Percentiles rank a stretch among this genome's conserved stretches.
Evolutionary conservation across 2,888 invertebrate species (phyloP).

Genomic region (Scaptomyza flava): DNA sequence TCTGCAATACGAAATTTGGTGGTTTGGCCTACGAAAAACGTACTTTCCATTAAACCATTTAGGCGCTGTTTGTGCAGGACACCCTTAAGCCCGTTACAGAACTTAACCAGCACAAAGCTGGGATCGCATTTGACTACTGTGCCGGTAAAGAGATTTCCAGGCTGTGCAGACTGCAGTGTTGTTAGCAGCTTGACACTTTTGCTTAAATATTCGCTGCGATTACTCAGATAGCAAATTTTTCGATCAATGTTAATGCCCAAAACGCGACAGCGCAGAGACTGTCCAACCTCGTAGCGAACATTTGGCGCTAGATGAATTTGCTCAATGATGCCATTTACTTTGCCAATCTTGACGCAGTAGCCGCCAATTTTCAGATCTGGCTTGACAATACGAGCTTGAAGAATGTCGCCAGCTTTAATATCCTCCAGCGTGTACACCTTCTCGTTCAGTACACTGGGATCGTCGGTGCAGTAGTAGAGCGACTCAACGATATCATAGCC

Average conservation of each 20-base stretch:
- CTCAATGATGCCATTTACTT: constrained; percentile 86
- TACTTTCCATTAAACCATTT: constrained; percentile 55
- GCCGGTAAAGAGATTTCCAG: constrained; percentile 84
- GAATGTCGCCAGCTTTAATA: constrained; percentile 86
- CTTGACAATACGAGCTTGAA: constrained; percentile 85
- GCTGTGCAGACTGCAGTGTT: constrained; percentile 85
- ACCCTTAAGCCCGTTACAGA: constrained; percentile 84
- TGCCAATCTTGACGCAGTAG: constrained; percentile 85
- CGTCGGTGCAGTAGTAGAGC: constrained; percentile 89
- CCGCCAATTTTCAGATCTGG: constrained; percentile 85
- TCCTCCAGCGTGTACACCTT: constrained; percentile 86
- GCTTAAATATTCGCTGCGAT: constrained; percentile 88
- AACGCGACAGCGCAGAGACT: constrained; percentile 87
- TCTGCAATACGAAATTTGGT: constrained; percentile 78
- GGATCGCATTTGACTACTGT: constrained; percentile 80
- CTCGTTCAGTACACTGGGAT: constrained; percentile 86
- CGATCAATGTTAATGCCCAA: constrained; percentile 85
- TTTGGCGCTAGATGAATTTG: constrained; percentile 85
- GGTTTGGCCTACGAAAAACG: constrained; percentile 81
- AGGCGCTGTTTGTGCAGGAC: constrained; percentile 78
- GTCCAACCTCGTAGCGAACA: constrained; percentile 86
- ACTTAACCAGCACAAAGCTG: constrained; percentile 78
- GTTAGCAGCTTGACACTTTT: constrained; percentile 86
- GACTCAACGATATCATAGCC: constrained; percentile 88
- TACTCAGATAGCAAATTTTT: constrained; percentile 86